Evolutionary conservation across 1,140 invertebrate genomes (phyloP), one percentile per base, ranked within the genome.

Genomic region (Drosophila busckii): DNA sequence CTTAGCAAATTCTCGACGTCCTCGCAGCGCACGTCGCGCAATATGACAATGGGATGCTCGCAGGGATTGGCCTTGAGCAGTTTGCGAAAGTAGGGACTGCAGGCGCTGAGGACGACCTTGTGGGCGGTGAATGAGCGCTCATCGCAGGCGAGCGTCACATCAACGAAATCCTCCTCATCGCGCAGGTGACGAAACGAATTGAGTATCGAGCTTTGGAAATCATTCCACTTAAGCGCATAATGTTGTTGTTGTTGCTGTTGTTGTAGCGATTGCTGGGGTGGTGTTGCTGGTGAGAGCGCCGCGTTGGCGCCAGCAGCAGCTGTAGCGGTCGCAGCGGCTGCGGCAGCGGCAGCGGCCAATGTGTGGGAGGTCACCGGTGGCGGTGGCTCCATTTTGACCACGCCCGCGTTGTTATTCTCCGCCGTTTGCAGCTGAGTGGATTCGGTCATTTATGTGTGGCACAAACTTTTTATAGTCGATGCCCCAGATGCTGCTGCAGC

Each of bases 181-280:
- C 93, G 89, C 55, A 97, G 89, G 87, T 95, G 92, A 46, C 94
- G 91, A 88, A 97, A 96, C 37, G 94, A 95, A 48, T 91, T 94
- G 44, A 96, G 90, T 85, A 97, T 95, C 73, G 94, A 95, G 44
- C 94, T 92, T 87, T 96, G 95, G 89, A 95, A 97, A 88, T 97
- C 95, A 88, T 96, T 97, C 96, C 96, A 97, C 84, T 95, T 92
- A 80, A 97, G 91, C 87, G 95, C 95, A 89, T 96, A 97, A 86
- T 96, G 94, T 90, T 97, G 95, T 40, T 73, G 84, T 5, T 58
- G 49, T 15, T 59, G 56, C 1, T 20, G 60, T 37, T 22, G 44
- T 15, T 40, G 34, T 15, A 61, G 25, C 28, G 41, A 38, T 13
- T 54, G 65, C n/a, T 66, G 42, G 0, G 73, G 69, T 15, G 66